Conservation (phyloP, 2,888 invertebrate species). For the Leistus spinibarbis region DNA sequence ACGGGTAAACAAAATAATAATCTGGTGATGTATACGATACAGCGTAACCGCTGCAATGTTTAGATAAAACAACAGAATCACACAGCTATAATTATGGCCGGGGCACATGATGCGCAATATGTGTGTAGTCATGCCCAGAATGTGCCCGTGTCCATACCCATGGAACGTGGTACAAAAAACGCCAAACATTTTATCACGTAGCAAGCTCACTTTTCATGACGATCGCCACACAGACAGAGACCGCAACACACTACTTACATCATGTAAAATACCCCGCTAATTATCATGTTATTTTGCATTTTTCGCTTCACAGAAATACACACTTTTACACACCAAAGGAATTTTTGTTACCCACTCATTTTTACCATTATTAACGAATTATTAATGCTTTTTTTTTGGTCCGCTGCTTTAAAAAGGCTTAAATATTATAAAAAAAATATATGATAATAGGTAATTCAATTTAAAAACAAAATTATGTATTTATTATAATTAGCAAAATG, state of each 20-base stretch:
- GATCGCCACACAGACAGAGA: not conserved
- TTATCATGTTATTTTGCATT: slow-evolving; percentile 11
- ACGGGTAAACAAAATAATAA: not conserved
- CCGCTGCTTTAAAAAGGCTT: too few relatives aligned
- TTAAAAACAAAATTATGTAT: too few relatives aligned
- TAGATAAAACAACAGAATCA: slow-evolving; percentile 13
- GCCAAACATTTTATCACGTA: slow-evolving; percentile 10
- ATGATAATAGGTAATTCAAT: too few relatives aligned
- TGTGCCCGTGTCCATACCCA: not conserved
- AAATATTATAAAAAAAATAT: too few relatives aligned
- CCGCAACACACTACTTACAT: not conserved
- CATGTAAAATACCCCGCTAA: slow-evolving; percentile 3
- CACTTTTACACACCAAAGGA: not conserved
- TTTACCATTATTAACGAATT: not conserved
- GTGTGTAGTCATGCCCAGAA: slow-evolving; percentile 7
- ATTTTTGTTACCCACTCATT: too few relatives aligned
- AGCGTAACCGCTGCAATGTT: slow-evolving; percentile 7
- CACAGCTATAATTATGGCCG: slow-evolving; percentile 1
- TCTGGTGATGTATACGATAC: too few relatives aligned
- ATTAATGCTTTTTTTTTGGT: too few relatives aligned
- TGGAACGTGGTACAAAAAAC: slow-evolving; percentile 6
- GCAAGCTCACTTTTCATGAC: slow-evolving; percentile 7
- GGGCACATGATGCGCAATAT: not conserved
- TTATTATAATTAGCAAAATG: too few relatives aligned
- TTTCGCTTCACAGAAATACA: not conserved